Percentiles rank a stretch among this genome's conserved stretches.
phyloP scores from a whole-genome alignment of 2,888 invertebrate species.

The Parascotia fuliginaria region DNA sequence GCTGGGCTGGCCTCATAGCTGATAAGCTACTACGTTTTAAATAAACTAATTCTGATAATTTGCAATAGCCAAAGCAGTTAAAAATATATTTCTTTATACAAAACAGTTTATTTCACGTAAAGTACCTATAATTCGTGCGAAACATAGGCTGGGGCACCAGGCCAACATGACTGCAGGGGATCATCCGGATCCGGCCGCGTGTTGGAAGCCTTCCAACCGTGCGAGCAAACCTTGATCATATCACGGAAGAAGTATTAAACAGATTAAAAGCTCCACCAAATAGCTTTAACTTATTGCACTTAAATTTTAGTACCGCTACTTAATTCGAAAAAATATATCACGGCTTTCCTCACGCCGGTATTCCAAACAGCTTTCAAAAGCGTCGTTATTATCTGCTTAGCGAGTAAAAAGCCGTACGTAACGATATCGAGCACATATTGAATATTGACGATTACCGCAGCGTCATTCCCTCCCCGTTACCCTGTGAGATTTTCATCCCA shows the following conservation, averaged over 20 bases:
- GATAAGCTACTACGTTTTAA: too few species aligned
- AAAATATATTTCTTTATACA: too few species aligned
- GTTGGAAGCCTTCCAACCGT: conserved; percentile 48
- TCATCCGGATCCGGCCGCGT: conserved; percentile 34
- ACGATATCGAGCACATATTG: conserved; percentile 29
- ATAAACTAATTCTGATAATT: too few species aligned
- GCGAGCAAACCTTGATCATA: conserved; percentile 20
- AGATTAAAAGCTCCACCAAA: conserved; percentile 12
- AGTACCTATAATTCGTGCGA: conserved; percentile 25
- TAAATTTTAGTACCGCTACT: not conserved
- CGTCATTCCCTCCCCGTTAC: conserved; percentile 23
- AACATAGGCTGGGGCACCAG: conserved; percentile 35
- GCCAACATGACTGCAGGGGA: conserved; percentile 44
- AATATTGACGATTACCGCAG: conserved; percentile 29
- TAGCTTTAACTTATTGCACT: conserved; percentile 6
- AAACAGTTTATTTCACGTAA: not conserved
- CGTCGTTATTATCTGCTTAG: not conserved
- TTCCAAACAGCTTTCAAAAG: conserved; percentile 6
- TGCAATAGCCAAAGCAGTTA: too few species aligned
- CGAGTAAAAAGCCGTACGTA: conserved; percentile 12
- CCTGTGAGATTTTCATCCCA: conserved; percentile 34
- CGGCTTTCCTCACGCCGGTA: not conserved
- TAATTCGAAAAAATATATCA: not conserved
- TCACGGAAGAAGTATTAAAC: conserved; percentile 13
- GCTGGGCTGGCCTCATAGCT: too few species aligned